These are phyloP conservation scores for Aphelocoma californica DNA, from an alignment of 2,797 vertebrate species.

Conservation along the genomic window DNA sequence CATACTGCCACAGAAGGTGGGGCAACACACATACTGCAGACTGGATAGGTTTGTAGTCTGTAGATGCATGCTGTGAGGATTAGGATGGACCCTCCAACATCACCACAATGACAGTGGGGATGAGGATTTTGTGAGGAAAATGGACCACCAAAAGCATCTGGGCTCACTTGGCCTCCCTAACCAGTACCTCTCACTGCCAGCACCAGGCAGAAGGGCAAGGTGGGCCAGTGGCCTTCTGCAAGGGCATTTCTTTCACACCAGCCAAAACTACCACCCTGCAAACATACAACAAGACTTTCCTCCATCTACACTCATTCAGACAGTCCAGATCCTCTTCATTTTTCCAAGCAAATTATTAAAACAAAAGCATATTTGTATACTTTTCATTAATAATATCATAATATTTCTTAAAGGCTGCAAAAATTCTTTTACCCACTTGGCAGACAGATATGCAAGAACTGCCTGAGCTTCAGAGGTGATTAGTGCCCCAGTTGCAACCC, in stretches of 20 bases:
- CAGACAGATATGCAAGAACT: background rate
- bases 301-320: background rate
- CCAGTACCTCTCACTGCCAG: background rate
- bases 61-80: background rate
- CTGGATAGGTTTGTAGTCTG: background rate
- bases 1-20: background rate
- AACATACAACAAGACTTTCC: background rate
- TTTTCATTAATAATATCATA: background rate
- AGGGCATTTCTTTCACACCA: accelerated
- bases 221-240: background rate
- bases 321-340: background rate
- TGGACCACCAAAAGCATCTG: background rate
- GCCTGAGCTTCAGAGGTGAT: background rate
- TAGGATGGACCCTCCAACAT: background rate
- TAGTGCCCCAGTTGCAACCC: background rate
- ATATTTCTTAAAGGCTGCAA: background rate
- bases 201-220: background rate
- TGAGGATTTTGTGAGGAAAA: background rate
- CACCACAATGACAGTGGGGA: background rate
- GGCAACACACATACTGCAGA: background rate
- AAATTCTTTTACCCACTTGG: background rate
- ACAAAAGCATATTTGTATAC: background rate
- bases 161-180: background rate
- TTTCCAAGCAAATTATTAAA: background rate
- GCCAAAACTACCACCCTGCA: background rate